Evolutionary conservation across 1,140 invertebrate species (phyloP).

Genomic region (Micrasema longulum): DNA sequence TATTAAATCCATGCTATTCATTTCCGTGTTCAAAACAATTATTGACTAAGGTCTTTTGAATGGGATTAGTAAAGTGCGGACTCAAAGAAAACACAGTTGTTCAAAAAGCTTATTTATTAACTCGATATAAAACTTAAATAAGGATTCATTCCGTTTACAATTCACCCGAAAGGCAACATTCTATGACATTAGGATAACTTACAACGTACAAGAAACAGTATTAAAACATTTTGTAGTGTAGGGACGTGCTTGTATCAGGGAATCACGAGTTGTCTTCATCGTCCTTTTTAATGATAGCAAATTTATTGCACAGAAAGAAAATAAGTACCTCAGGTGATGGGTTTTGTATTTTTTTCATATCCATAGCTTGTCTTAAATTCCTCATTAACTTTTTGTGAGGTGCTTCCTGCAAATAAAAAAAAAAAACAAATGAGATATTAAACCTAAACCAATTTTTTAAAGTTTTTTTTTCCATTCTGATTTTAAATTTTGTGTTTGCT

Average conservation of each 20-base stretch:
- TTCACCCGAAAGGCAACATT: conserved; percentile 15
- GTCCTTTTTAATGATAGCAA: conserved; percentile 62
- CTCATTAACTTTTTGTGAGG: conserved; percentile 66
- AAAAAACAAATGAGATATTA: too few relatives aligned
- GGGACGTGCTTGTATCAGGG: conserved; percentile 8
- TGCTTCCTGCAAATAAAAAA: conserved; percentile 58
- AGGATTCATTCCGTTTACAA: conserved; percentile 26
- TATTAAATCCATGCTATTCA: conserved; percentile 7
- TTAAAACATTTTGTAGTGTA: neutral
- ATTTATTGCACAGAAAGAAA: conserved; percentile 68
- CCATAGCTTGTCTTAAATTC: conserved; percentile 62
- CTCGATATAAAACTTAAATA: conserved; percentile 32
- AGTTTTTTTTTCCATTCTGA: too few relatives aligned
- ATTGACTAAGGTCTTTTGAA: neutral
- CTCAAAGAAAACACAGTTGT: conserved; percentile 29
- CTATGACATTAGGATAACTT: conserved; percentile 22
- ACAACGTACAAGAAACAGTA: neutral
- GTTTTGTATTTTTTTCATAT: conserved; percentile 62
- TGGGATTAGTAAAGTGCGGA: conserved; percentile 10
- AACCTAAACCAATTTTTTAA: too few relatives aligned
- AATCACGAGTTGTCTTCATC: conserved; percentile 37
- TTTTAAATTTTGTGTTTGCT: too few relatives aligned
- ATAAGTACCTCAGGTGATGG: conserved; percentile 64
- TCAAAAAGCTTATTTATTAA: conserved; percentile 34
- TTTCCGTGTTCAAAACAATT: neutral